These are phyloP conservation scores for Tragulus kanchil DNA, from an alignment of 2,113 vertebrate species.

Conservation along the genomic window DNA sequence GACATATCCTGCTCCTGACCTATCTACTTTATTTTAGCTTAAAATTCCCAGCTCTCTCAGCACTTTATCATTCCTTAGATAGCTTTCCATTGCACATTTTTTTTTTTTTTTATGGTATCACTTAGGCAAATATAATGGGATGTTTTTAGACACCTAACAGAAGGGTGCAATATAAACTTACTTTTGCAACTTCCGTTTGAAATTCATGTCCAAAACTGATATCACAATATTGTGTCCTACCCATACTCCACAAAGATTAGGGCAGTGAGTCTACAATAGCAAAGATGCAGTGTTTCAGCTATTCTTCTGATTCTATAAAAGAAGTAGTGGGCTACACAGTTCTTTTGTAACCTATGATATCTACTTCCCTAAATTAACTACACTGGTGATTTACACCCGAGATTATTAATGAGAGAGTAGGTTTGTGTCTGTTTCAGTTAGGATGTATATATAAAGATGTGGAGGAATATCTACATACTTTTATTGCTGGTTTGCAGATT, in stretches of 20 bases:
- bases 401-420: not conserved
- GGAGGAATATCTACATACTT: not conserved
- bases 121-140: not conserved
- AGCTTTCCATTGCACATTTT: not conserved
- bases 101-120: not conserved
- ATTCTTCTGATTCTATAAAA: not conserved
- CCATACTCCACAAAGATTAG: not conserved
- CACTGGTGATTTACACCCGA: not conserved
- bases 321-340: not conserved
- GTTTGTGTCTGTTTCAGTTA: not conserved
- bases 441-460: not conserved
- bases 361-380: not conserved
- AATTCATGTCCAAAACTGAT: not conserved
- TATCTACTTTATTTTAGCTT: not conserved
- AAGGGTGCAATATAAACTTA: not conserved
- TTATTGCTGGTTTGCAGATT: not conserved
- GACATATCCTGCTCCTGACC: not conserved
- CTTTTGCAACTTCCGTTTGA: not conserved
- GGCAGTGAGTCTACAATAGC: not conserved
- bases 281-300: not conserved
- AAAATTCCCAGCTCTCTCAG: not conserved
- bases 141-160: slow-evolving; percentile 4
- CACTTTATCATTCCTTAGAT: not conserved
- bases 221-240: not conserved
- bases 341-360: not conserved